Evolutionary conservation across 2,797 vertebrate genomes (phyloP).

Genomic region (Pygocentrus nattereri): DNA sequence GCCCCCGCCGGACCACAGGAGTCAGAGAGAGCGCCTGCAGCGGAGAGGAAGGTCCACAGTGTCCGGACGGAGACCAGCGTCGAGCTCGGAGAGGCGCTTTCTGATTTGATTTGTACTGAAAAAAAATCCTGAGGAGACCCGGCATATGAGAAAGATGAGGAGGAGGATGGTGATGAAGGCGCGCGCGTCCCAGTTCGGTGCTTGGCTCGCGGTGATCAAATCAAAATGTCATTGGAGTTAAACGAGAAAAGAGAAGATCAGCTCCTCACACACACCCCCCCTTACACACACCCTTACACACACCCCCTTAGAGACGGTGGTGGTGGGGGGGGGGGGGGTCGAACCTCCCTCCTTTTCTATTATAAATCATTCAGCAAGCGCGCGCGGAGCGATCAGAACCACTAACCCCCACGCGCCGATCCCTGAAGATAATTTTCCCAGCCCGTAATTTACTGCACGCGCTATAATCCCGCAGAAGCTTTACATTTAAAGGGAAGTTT

Average conservation of each 20-base stretch:
- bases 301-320: too few species aligned
- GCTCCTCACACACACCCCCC: conserved; percentile 79
- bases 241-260: conserved; percentile 84
- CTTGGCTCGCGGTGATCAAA: conserved; percentile 85
- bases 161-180: conserved; percentile 54
- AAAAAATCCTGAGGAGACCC: conserved; percentile 41
- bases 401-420: too few species aligned
- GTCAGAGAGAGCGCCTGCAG: background rate
- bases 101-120: conserved; percentile 19
- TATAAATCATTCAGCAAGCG: too few species aligned
- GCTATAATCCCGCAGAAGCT: too few species aligned
- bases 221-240: conserved; percentile 87
- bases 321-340: too few species aligned
- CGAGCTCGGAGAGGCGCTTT: background rate
- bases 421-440: too few species aligned
- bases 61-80: background rate
- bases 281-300: conserved; percentile 59
- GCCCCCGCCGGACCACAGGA: conserved; percentile 56
- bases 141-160: conserved; percentile 26
- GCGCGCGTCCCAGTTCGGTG: conserved; percentile 78
- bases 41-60: background rate
- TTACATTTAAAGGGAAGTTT: too few species aligned
- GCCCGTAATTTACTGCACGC: too few species aligned
- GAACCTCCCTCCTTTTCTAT: too few species aligned
- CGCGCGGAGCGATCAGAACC: too few species aligned